Conservation (phyloP, 2,797 vertebrate species). For the Parauchenoglanis punctatus region DNA sequence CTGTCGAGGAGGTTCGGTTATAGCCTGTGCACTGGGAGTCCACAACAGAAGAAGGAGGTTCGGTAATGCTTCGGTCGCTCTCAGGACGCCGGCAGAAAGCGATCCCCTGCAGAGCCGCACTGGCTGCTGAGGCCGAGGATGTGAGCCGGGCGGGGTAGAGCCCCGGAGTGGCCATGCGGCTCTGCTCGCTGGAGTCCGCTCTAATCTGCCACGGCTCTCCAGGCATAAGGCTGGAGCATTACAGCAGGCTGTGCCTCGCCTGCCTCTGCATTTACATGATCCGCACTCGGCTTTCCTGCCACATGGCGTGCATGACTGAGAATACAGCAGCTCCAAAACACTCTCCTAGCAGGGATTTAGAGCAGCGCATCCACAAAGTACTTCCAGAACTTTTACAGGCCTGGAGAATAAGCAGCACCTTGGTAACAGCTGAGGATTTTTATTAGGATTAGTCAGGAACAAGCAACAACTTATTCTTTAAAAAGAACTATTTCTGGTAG, state of each 20-base stretch:
- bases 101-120: conserved; percentile 67
- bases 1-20: conserved; percentile 67
- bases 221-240: conserved; percentile 92
- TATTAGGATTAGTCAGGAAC: conserved; percentile 6
- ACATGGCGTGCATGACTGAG: conserved; percentile 70
- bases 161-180: conserved; percentile 56
- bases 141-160: conserved; percentile 67
- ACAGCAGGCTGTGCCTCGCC: conserved; percentile 68
- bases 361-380: conserved; percentile 32
- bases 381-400: conserved; percentile 43
- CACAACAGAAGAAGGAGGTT: conserved; percentile 40
- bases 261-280: conserved; percentile 77
- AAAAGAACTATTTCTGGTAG: background rate
- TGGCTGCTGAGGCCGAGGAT: conserved; percentile 65
- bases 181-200: conserved; percentile 72
- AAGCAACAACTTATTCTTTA: background rate
- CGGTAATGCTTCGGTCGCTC: conserved; percentile 63
- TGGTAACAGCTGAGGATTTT: conserved; percentile 13
- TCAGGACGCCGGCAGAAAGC: conserved; percentile 58
- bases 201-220: conserved; percentile 89
- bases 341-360: conserved; percentile 63
- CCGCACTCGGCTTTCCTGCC: conserved; percentile 75
- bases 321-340: conserved; percentile 71
- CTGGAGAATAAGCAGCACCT: background rate
- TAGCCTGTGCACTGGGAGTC: conserved; percentile 62